Percentiles rank a stretch among this genome's conserved stretches.
Evolutionary conservation across 2,797 vertebrate species (phyloP).

Genomic region (Craterocephalus amniculus): DNA sequence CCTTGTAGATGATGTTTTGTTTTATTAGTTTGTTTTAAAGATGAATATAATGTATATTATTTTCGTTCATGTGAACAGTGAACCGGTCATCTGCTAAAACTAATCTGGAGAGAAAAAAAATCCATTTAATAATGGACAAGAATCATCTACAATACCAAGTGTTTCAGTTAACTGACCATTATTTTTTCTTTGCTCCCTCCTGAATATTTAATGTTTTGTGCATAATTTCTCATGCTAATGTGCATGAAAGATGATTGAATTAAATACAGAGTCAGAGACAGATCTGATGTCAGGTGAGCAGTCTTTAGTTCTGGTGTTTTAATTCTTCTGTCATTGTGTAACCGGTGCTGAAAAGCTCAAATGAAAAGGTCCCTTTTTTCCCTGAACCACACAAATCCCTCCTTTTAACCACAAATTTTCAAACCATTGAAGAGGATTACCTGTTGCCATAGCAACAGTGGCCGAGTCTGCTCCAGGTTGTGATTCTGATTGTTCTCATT

Average conservation of each 20-base stretch:
- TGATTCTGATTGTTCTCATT: conserved; percentile 52
- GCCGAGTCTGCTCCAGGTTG: conserved; percentile 38
- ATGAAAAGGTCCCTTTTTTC: conserved; percentile 11
- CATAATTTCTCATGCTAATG: background rate
- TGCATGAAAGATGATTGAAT: background rate
- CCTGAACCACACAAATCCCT: conserved; percentile 26
- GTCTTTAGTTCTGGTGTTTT: background rate
- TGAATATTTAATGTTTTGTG: background rate
- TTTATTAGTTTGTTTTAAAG: too few species aligned
- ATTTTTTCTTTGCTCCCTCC: background rate
- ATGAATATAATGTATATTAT: too few species aligned
- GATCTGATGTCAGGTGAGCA: background rate
- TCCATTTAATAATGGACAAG: background rate
- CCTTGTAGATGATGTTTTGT: too few species aligned
- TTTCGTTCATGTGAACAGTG: background rate
- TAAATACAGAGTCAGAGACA: background rate
- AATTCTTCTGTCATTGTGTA: background rate
- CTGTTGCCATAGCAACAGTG: conserved; percentile 72
- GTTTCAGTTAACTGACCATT: background rate
- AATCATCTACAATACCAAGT: background rate
- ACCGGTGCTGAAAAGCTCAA: background rate
- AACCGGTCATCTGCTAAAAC: background rate
- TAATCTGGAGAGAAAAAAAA: background rate
- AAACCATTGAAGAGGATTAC: conserved; percentile 40
- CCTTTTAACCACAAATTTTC: conserved; percentile 28